Base-by-base conservation (phyloP, 2,888 invertebrate genomes). In the Acrobasis consociella region DNA sequence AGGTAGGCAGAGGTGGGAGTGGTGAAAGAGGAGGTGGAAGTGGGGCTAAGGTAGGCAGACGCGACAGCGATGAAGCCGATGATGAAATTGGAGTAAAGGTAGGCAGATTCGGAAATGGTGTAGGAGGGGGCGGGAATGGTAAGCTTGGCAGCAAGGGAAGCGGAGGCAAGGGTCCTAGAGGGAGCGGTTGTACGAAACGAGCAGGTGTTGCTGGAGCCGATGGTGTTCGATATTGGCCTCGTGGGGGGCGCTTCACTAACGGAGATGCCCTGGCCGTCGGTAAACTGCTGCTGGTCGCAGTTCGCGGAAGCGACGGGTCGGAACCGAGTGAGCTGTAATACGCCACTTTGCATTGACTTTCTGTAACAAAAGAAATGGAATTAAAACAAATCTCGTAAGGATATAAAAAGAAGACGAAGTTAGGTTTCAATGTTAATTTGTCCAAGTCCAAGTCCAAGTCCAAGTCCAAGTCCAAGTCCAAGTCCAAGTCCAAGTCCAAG, bases 341-440 rank as follows among this genome's bases (percentile, higher is more conserved):
- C 1, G 51, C 51, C 7, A 52, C 60, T 16, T 60, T 39, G 9
- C 22, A 38, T 2, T 42, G 39, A 2, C 17, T 9, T n/a, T 60
- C 60, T 60, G 60, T n/a, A 60, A 60, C 60, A 60, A 60, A 22
- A 13, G 39, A 38, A 37, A 11, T 10, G 11, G 3, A 42, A 42
- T 42, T 42, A 11, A 11, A 11, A 22, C 22, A 1, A 0, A 42
- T 42, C 11, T 42, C 13, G 11, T 10, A 42, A 42, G 42, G 42
- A 42, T 13, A 42, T 42, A 42, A 42, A 42, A 42, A 11, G 9
- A 39, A 39, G 39, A 42, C 1, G 42, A 10, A 42, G 11, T 42
- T 11, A 10, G 42, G 22, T 3, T 22, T 22, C 22, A 22, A 22
- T 22, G 3, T n/a, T n/a, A n/a, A n/a, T n/a, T n/a, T n/a, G n/a